Percentiles rank a stretch among this genome's conserved stretches.
Evolutionary conservation across 2,888 invertebrate genomes (phyloP).

Genomic region (Danaus chrysippus): DNA sequence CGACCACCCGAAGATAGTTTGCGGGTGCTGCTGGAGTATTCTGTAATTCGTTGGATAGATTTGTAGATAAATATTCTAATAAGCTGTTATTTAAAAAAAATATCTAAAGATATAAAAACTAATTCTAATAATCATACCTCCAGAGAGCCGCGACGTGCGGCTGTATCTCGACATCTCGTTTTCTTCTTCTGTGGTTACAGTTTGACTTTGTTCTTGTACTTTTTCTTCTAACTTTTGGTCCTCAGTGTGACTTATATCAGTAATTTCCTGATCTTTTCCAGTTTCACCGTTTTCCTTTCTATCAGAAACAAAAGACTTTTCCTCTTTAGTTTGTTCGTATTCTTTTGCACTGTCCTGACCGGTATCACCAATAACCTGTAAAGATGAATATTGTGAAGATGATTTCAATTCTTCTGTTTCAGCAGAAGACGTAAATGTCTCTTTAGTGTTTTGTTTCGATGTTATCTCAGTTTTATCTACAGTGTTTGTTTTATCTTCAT

Average conservation of each 20-base stretch:
- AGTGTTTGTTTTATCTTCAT: not conserved
- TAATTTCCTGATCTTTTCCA: constrained; percentile 22
- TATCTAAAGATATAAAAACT: constrained; percentile 10
- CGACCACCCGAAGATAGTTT: constrained; percentile 59
- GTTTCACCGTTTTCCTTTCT: constrained; percentile 5
- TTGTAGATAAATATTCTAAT: not conserved
- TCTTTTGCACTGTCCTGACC: too few species aligned
- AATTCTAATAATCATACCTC: constrained; percentile 63
- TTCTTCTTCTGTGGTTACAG: constrained; percentile 61
- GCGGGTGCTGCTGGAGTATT: constrained; percentile 69
- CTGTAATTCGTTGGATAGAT: constrained; percentile 35
- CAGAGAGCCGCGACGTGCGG: constrained; percentile 81
- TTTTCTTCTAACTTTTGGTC: constrained; percentile 23
- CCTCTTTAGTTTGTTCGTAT: too few species aligned
- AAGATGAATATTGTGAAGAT: too few species aligned
- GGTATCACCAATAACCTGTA: too few species aligned
- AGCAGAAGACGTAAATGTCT: too few species aligned
- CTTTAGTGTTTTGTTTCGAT: too few species aligned
- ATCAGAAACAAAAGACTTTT: not conserved
- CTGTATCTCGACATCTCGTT: constrained; percentile 80
- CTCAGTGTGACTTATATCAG: constrained; percentile 31
- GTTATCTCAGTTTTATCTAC: too few species aligned
- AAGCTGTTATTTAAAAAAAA: not conserved
- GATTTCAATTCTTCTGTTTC: too few species aligned
- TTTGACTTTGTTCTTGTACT: constrained; percentile 50